A percentile compares a stretch with the other conserved stretches of the same genome.
phyloP scores from a whole-genome alignment of 2,888 invertebrate species.

The Trachelus troglodyta region DNA sequence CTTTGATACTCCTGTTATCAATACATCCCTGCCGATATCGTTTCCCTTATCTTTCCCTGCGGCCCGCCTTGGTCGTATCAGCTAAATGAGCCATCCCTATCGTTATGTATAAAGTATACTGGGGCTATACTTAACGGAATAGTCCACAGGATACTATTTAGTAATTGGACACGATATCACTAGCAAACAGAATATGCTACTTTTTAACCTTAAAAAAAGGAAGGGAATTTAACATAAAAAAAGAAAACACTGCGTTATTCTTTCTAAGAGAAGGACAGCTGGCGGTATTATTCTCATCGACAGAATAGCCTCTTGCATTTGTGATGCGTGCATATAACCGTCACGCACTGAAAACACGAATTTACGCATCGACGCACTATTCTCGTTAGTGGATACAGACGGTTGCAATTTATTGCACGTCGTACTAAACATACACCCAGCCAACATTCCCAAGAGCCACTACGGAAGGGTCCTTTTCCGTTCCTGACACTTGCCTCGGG shows the following conservation, averaged over 20 bases:
- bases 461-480: not conserved
- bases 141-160: not conserved
- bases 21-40: not conserved
- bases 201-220: not conserved
- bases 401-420: not conserved
- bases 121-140: not conserved
- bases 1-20: not conserved
- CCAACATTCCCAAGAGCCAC: not conserved
- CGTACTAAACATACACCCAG: not conserved
- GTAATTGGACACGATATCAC: not conserved
- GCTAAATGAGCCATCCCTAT: not conserved
- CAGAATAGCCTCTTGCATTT: not conserved
- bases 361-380: not conserved
- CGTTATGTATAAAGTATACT: not conserved
- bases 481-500: not conserved
- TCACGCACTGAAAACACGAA: not conserved
- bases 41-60: not conserved
- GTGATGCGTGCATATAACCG: not conserved
- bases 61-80: not conserved
- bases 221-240: not conserved
- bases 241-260: not conserved
- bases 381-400: not conserved
- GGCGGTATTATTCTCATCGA: not conserved
- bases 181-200: not conserved
- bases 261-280: not conserved